Evolutionary conservation across 2,113 vertebrate species (phyloP), one percentile per base, ranked within the genome.

Genomic region (Garra rufa): DNA sequence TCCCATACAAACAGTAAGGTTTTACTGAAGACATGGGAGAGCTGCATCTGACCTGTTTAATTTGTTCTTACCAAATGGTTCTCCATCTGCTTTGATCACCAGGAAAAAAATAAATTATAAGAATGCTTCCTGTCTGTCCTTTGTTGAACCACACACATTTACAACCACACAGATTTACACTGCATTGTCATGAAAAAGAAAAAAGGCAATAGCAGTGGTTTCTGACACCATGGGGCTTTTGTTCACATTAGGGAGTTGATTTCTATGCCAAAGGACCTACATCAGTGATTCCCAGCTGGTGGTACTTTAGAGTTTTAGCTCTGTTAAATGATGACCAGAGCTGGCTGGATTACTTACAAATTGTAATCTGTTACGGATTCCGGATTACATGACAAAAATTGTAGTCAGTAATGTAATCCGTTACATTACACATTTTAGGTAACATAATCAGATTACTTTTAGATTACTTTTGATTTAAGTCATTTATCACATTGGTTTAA

Each of bases 81-180:
- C 30, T 77, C n/a, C 10, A 38, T 6, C 6, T 57, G 10, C 50
- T 77, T 77, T 77, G 75, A 77, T 77, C 52, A 59, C 50, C 30
- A 52, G 21, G 28, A n/a, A 30, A 59, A n/a, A 77, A 24, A 6
- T 15, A 55, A 14, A 77, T 41, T 21, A 57, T 57, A 38, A 77
- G 19, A 57, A 77, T 57, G 75, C 24, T 38, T 77, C 50, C 50
- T 77, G 75, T 7, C 50, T 41, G 3, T n/a, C 50, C 75, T 76
- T 41, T 77, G 50, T 41, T 77, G 30, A 77, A 76, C 48, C 74
- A 76, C 74, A 38, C 15, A 28, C 44, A n/a, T 76, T 76, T 21
- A 76, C 74, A 52, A 76, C 74, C 48, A 55, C 28, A 57, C 48
- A 57, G 21, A 71, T 71, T 71, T 44, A 71, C 75, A 76, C 21